Evolutionary conservation across 2,113 vertebrate genomes (phyloP).

Genomic region (Platichthys flesus): DNA sequence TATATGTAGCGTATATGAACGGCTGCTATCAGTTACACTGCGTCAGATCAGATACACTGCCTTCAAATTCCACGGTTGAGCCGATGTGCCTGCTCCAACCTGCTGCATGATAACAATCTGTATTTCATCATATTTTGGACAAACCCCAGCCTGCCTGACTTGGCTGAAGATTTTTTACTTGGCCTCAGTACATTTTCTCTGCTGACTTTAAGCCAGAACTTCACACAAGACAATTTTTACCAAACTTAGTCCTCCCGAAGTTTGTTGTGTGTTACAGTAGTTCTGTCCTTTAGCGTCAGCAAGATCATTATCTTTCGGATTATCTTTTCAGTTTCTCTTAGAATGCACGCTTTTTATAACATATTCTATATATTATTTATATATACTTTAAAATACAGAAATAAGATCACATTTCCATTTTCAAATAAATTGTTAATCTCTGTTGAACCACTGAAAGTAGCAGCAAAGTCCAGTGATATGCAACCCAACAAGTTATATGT

Average conservation of each 20-base stretch:
- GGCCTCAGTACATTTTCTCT: neutral
- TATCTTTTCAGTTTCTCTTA: no score
- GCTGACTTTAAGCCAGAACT: neutral
- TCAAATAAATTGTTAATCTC: no score
- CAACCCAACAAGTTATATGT: no score
- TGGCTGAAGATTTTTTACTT: neutral
- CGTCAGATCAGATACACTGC: neutral
- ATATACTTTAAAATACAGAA: no score
- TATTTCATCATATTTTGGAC: neutral
- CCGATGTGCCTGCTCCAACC: neutral
- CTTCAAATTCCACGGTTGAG: neutral
- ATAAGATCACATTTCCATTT: no score
- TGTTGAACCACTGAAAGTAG: no score
- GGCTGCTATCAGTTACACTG: slow-evolving; percentile 17
- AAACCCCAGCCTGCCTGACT: neutral
- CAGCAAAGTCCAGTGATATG: no score
- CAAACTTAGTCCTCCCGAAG: neutral
- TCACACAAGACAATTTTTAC: neutral
- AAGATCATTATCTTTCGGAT: neutral
- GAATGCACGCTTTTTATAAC: no score
- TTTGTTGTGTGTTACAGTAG: neutral
- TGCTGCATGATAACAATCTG: neutral
- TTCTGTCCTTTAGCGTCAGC: no score
- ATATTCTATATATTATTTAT: no score
- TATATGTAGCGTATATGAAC: slow-evolving; percentile 10